Evolutionary conservation across 2,797 vertebrate species (phyloP), one percentile per base, ranked within the genome.

Genomic region (Tarsius wallacei): DNA sequence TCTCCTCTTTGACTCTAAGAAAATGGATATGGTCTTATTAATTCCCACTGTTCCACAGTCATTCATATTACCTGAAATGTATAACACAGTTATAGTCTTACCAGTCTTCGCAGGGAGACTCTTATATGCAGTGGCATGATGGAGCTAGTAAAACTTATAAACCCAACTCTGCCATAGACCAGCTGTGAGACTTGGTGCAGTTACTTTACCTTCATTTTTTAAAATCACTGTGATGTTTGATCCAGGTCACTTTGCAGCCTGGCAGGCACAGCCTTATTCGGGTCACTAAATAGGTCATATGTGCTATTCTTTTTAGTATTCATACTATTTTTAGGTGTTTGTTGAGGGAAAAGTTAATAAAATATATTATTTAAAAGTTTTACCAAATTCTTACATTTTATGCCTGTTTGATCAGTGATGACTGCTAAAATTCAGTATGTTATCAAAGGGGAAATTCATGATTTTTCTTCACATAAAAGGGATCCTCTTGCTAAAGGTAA

Each of bases 371-470:
- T 95, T 55, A 91, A 78, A 88, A 86, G 3, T 19, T 49, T 91
- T 73, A 90, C 90, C 84, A 26, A 49, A 59, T 92, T 95, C 81
- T 85, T 95, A 51, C 0, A 59, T 87, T 94, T 93, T 95, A 33
- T 93, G n/a, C 87, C 83, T 94, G 33, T n/a, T 82, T 51, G 53
- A 31, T 88, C 74, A 91, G 0, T 89, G 24, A 68, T 89, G 61
- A 64, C 1, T 84, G 36, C 57, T 93, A 53, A 87, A 77, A 33
- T 68, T 81, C 22, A 82, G 16, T 81, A 15, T 64, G 7, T 94
- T 33, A 61, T 42, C 51, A 77, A 63, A 64, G 88, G 55, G 28
- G 15, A 15, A 61, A 6, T 87, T 87, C 7, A 21, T 22, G 74
- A 5, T 55, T 95, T 80, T 16, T 63, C 84, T 84, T 42, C 66